Evolutionary conservation across 1,140 invertebrate genomes (phyloP).

Genomic region (Zophobas atratus): DNA sequence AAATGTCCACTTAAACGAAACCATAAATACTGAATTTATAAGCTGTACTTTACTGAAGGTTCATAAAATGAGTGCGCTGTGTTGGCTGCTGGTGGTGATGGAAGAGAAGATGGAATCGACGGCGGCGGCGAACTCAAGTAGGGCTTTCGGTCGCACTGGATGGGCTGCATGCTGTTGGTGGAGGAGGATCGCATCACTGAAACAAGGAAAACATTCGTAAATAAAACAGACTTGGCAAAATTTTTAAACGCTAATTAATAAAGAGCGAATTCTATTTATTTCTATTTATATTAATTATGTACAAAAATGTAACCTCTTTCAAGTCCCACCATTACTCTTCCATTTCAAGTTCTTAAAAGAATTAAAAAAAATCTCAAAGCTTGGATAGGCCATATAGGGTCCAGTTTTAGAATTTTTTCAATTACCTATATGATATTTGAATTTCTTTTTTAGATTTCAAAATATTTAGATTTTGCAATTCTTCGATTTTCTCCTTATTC

Average conservation of each 20-base stretch:
- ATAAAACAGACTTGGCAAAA: not conserved
- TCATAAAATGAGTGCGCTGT: conserved; percentile 66
- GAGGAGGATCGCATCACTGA: conserved; percentile 64
- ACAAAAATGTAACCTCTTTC: no score
- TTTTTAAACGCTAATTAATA: not conserved
- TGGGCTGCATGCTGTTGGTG: conserved; percentile 60
- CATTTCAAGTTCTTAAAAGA: no score
- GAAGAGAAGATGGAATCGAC: conserved; percentile 64
- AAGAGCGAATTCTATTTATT: not conserved
- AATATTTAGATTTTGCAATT: no score
- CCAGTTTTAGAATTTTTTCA: no score
- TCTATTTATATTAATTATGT: not conserved
- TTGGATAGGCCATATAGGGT: no score
- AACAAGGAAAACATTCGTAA: conserved; percentile 50
- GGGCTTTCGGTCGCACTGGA: conserved; percentile 67
- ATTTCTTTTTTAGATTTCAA: no score
- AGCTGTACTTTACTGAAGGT: conserved; percentile 65
- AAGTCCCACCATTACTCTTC: no score
- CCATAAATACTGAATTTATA: conserved; percentile 54
- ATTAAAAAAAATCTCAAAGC: no score
- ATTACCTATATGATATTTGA: no score
- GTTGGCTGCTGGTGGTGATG: conserved; percentile 66
- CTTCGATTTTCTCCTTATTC: no score
- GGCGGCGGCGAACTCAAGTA: conserved; percentile 65
- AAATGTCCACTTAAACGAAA: conserved; percentile 39